Base-by-base conservation (phyloP, 2,888 invertebrate species). In the Pegoplata infirma region DNA sequence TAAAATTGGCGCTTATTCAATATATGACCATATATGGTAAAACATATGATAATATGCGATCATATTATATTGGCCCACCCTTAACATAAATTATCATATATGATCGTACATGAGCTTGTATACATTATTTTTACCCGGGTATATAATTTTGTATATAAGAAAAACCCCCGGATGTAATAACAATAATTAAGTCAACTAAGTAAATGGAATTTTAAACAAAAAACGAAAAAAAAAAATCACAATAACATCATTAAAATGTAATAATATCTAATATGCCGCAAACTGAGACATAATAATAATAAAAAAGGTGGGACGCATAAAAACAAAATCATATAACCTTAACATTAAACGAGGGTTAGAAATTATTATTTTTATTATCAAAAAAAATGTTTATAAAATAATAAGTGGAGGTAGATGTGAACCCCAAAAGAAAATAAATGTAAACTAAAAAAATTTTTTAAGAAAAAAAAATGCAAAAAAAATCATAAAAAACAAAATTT, bases 231-330 rank as follows among this genome's bases (percentile, higher is more conserved):
- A 73, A 68, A 69, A 73, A 68, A 69, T 59, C 61, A 75, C 66
- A 80, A 80, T 79, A 79, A 79, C 80, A 71, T 80, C 80, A 81
- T 81, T 81, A 80, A 80, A 81, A 79, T 68, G 80, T 81, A 77
- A 80, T 81, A 64, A 69, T 69, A 74, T 74, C 69, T 78, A 69
- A 74, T 74, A 74, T 69, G 66, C 68, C 63, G 67, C 79, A 81
- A 81, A 76, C 44, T 63, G 79, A 79, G 68, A 28, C 59, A 76
- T 58, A n/a, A n/a, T n/a, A n/a, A n/a, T n/a, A n/a, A n/a, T n/a
- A 25, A 55, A 61, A 61, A 32, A 59, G 73, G 46, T 66, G 58
- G 68, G 19, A 55, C 5, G n/a, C 59, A 51, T 46, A 49, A 55
- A 77, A 28, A 56, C 46, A 63, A 72, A 77, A 64, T 61, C 64